Conservation (phyloP, 2,113 vertebrate genomes). For the Heloderma charlesbogerti region DNA sequence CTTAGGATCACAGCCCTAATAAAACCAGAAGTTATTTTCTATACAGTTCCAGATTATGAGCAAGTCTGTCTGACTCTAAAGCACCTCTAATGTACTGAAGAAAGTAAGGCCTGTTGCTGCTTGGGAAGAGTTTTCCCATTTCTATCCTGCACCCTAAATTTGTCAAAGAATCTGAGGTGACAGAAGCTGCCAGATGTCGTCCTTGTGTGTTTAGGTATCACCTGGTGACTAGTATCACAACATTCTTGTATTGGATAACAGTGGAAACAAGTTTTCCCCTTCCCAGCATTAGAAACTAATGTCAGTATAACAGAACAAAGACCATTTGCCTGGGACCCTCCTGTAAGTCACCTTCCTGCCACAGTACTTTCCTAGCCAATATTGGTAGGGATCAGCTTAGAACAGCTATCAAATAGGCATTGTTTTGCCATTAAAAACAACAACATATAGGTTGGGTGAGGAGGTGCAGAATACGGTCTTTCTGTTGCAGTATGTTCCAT, state of each 20-base stretch:
- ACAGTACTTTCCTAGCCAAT: background rate
- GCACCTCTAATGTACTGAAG: background rate
- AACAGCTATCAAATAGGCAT: conserved; percentile 37
- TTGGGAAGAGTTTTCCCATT: background rate
- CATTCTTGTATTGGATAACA: background rate
- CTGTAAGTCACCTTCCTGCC: background rate
- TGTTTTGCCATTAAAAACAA: conserved; percentile 29
- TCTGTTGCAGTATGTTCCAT: conserved; percentile 57
- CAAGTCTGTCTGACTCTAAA: background rate
- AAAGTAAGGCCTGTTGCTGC: background rate
- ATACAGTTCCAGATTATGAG: background rate
- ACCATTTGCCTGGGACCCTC: background rate
- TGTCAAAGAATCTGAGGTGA: background rate
- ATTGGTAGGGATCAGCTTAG: conserved; percentile 47
- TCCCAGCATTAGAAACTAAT: background rate
- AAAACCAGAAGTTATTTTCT: background rate
- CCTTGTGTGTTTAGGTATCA: background rate
- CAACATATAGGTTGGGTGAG: conserved; percentile 30
- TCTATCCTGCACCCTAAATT: background rate
- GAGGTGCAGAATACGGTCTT: conserved; percentile 18
- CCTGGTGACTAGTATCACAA: background rate
- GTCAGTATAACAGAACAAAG: background rate
- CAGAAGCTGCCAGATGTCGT: background rate
- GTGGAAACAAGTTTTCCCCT: background rate
- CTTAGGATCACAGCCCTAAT: background rate